phyloP scores from a whole-genome alignment of 2,888 invertebrate genomes.

The Oscheius onirici region DNA sequence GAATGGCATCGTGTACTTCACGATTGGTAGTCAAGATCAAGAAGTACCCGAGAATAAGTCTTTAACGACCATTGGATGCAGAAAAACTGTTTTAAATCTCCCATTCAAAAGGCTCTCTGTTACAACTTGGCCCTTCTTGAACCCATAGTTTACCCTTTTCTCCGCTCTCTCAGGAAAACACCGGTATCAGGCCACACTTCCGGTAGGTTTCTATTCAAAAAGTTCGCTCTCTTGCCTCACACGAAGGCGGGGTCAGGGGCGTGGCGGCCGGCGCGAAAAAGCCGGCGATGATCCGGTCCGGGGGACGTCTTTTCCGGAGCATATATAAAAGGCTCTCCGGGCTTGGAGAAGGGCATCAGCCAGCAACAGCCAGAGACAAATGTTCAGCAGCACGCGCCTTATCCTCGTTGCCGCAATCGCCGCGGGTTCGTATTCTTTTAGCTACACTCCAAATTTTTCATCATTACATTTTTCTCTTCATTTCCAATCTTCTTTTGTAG shows the following conservation, averaged over 20 bases:
- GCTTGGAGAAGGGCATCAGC: constrained; percentile 21
- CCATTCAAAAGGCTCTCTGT: no score
- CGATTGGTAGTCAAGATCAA: no score
- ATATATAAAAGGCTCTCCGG: constrained; percentile 12
- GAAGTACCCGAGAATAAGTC: no score
- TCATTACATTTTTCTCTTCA: background rate
- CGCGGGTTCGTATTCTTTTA: constrained; percentile 18
- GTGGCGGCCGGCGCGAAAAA: constrained; percentile 19
- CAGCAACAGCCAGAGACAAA: constrained; percentile 6
- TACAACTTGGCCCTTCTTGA: no score
- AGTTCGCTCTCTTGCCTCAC: background rate
- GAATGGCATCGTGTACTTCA: no score
- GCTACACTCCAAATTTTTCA: background rate
- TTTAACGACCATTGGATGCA: no score
- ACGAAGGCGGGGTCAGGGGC: constrained; percentile 21
- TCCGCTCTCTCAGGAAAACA: no score
- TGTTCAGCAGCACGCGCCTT: constrained; percentile 23
- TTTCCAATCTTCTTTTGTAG: constrained; percentile 20
- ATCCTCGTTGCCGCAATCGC: constrained; percentile 26
- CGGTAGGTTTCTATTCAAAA: background rate
- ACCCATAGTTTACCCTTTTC: no score
- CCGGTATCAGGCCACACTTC: background rate
- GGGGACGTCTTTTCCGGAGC: constrained; percentile 23
- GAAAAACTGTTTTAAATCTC: no score
- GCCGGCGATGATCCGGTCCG: constrained; percentile 1